Evolutionary conservation across 2,113 vertebrate species (phyloP).

Genomic region (Corynorhinus townsendii): DNA sequence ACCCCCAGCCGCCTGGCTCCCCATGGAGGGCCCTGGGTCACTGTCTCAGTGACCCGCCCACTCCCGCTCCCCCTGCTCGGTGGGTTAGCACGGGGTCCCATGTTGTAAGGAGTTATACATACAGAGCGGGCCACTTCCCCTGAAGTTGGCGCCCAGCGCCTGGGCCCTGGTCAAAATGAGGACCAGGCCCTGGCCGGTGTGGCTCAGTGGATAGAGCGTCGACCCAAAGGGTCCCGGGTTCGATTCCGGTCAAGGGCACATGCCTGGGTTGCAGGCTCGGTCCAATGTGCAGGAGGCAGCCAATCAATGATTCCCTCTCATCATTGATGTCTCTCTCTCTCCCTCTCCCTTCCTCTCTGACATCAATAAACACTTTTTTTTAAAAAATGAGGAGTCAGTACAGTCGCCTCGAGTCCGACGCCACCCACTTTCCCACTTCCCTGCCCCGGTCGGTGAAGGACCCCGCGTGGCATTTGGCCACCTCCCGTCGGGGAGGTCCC

Average conservation of each 20-base stretch:
- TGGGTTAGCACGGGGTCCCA: fast-evolving
- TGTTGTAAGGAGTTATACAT: fast-evolving
- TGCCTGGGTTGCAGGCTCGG: no score
- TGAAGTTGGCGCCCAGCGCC: fast-evolving
- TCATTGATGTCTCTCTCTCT: no score
- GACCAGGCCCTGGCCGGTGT: not conserved
- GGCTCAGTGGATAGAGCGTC: no score
- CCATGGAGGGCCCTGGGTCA: not conserved
- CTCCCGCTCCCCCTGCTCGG: not conserved
- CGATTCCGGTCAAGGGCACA: no score
- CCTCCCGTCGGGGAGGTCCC: not conserved
- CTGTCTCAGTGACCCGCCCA: no score
- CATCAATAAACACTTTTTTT: no score
- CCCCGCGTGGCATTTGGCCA: fast-evolving
- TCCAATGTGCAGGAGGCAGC: no score
- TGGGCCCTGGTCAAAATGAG: not conserved
- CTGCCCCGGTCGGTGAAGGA: not conserved
- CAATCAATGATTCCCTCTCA: no score
- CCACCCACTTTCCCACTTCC: not conserved
- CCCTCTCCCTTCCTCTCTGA: no score
- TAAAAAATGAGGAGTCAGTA: no score
- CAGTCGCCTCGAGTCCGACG: fast-evolving
- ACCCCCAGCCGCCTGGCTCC: not conserved
- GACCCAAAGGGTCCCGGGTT: no score
- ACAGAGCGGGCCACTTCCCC: fast-evolving